Evolutionary conservation across 2,797 vertebrate species (phyloP).

Genomic region (Gymnoscopelus braueri): DNA sequence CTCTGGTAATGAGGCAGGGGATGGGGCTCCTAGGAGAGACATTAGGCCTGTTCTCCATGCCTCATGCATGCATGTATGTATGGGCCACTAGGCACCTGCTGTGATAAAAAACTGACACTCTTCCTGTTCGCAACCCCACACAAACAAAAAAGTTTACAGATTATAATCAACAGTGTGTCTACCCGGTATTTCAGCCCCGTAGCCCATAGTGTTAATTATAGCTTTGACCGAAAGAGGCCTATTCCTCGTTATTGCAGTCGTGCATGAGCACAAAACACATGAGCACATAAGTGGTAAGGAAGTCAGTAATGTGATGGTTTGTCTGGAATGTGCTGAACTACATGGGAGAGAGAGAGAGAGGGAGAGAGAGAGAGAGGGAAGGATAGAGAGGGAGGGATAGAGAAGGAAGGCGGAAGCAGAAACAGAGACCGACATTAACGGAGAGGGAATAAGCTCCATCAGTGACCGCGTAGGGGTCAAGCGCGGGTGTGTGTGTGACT

Average conservation of each 20-base stretch:
- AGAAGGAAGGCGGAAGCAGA: not conserved
- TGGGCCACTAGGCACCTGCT: conserved; percentile 39
- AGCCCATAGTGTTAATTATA: conserved; percentile 29
- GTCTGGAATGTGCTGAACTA: conserved; percentile 44
- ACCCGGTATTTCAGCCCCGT: not conserved
- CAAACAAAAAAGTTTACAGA: conserved; percentile 35
- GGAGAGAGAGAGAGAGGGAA: conserved; percentile 10
- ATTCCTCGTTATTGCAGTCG: conserved; percentile 25
- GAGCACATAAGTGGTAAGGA: conserved; percentile 17
- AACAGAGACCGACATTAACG: not conserved
- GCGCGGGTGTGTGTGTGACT: conserved; percentile 50
- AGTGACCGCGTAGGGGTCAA: conserved; percentile 57
- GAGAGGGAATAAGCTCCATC: conserved; percentile 36
- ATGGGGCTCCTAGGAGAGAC: conserved; percentile 67
- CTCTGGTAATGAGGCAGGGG: conserved; percentile 75
- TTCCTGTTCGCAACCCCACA: conserved; percentile 29
- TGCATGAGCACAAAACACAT: conserved; percentile 24
- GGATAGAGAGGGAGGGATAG: conserved; percentile 10
- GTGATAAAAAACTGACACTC: conserved; percentile 28
- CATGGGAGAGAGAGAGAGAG: conserved; percentile 24
- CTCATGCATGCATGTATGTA: conserved; percentile 46
- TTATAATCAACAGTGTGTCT: conserved; percentile 28
- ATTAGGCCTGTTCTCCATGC: conserved; percentile 63
- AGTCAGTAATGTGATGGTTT: conserved; percentile 39
- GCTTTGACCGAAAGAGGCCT: conserved; percentile 30